Percentiles rank a stretch among this genome's conserved stretches.
These are phyloP conservation scores for Buathra laborator DNA, from an alignment of 2,888 invertebrate genomes.

Conservation along the genomic window DNA sequence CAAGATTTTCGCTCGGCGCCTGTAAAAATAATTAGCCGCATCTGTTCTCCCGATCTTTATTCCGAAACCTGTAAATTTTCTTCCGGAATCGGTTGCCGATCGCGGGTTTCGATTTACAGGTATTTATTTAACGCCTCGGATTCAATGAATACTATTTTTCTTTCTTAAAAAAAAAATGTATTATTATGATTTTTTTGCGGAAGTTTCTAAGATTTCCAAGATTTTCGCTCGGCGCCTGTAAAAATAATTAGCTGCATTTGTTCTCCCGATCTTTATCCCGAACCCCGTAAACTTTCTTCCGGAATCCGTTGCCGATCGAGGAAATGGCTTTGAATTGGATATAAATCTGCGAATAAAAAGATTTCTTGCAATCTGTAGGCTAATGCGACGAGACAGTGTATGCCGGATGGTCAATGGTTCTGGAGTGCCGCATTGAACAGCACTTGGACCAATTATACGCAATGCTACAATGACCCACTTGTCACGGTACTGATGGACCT, in stretches of 20 bases:
- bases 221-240: too few relatives aligned
- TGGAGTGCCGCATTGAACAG: conserved; percentile 81
- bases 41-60: too few relatives aligned
- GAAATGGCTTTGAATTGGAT: neutral
- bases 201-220: too few relatives aligned
- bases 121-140: conserved; percentile 47
- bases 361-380: conserved; percentile 75
- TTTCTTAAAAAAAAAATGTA: too few relatives aligned
- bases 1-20: too few relatives aligned
- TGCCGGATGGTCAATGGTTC: conserved; percentile 86
- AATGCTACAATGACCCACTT: conserved; percentile 84
- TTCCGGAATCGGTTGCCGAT: conserved; percentile 74
- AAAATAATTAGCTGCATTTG: too few relatives aligned
- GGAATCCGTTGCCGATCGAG: neutral
- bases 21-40: too few relatives aligned
- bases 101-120: conserved; percentile 85
- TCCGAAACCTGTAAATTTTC: neutral
- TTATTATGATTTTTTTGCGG: too few relatives aligned
- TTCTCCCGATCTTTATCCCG: too few relatives aligned
- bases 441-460: conserved; percentile 86
- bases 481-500: conserved; percentile 84
- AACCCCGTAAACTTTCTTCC: neutral
- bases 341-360: neutral
- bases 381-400: conserved; percentile 86
- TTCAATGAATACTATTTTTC: too few relatives aligned